Conservation (phyloP, 1,140 invertebrate species). For the Pseudomyrmex concolor region DNA sequence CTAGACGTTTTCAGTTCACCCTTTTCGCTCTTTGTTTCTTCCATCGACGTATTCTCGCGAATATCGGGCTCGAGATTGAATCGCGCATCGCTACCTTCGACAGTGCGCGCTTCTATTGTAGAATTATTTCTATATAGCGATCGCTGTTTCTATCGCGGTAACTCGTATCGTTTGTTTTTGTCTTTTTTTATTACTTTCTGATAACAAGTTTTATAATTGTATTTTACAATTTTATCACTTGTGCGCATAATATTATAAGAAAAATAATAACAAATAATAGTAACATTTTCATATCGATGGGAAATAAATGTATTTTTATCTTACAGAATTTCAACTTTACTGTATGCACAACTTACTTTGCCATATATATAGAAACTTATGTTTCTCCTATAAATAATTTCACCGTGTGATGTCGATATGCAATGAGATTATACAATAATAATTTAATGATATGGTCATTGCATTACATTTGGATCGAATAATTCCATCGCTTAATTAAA, state of each 20-base stretch:
- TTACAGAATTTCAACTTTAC: not conserved
- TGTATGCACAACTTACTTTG: conserved; percentile 5
- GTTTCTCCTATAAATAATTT: conserved; percentile 18
- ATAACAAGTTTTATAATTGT: not conserved
- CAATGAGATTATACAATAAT: not conserved
- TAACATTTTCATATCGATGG: not conserved
- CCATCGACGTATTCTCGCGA: conserved; percentile 17
- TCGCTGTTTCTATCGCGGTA: not conserved
- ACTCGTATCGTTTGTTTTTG: not conserved
- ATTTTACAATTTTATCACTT: not conserved
- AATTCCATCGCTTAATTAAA: conserved; percentile 2
- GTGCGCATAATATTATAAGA: not conserved
- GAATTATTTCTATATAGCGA: conserved; percentile 32
- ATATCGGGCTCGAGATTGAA: conserved; percentile 45
- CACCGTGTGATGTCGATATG: not conserved
- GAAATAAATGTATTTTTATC: conserved; percentile 22
- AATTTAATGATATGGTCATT: conserved; percentile 21
- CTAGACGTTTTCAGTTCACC: conserved; percentile 18
- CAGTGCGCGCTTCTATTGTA: not conserved
- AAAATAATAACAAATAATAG: not conserved
- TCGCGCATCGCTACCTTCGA: conserved; percentile 27
- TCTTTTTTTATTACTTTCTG: not conserved
- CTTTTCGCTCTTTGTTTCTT: not conserved
- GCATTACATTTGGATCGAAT: conserved; percentile 11
- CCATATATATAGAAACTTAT: not conserved